phyloP scores from a whole-genome alignment of 2,888 invertebrate genomes.

The Cerastis rubricosa region DNA sequence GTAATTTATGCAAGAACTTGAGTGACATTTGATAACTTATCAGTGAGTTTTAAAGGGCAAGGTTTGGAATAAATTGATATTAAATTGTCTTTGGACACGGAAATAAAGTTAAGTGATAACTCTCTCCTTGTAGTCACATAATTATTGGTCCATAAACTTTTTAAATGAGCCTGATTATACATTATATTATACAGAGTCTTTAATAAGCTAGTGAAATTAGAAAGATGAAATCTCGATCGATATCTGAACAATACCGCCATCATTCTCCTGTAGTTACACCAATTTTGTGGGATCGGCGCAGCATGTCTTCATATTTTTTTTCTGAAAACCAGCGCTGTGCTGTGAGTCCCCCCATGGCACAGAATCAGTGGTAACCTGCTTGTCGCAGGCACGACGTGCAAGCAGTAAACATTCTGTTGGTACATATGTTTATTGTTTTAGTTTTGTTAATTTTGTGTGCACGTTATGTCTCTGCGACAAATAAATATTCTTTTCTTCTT shows the following conservation, averaged over 20 bases:
- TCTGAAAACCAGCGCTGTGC: no score
- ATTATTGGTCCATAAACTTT: background rate
- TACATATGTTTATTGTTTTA: no score
- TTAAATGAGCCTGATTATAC: background rate
- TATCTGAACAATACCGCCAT: background rate
- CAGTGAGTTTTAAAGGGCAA: constrained; percentile 18
- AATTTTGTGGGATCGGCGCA: no score
- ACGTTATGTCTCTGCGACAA: no score
- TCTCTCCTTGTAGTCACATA: background rate
- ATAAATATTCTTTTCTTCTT: no score
- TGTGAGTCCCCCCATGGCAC: no score
- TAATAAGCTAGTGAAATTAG: background rate
- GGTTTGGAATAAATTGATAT: constrained; percentile 19
- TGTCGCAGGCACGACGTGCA: no score
- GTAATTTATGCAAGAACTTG: constrained; percentile 53
- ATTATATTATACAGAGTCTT: background rate
- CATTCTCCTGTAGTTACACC: no score
- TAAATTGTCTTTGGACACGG: background rate
- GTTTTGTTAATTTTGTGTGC: no score
- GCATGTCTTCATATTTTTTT: no score
- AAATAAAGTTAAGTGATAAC: background rate
- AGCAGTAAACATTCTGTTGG: no score
- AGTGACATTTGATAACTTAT: constrained; percentile 45
- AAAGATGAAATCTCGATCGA: background rate
- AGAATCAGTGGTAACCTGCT: no score